Evolutionary conservation across 2,797 vertebrate species (phyloP), one percentile per base, ranked within the genome.

Genomic region (Ambastaia sidthimunki): DNA sequence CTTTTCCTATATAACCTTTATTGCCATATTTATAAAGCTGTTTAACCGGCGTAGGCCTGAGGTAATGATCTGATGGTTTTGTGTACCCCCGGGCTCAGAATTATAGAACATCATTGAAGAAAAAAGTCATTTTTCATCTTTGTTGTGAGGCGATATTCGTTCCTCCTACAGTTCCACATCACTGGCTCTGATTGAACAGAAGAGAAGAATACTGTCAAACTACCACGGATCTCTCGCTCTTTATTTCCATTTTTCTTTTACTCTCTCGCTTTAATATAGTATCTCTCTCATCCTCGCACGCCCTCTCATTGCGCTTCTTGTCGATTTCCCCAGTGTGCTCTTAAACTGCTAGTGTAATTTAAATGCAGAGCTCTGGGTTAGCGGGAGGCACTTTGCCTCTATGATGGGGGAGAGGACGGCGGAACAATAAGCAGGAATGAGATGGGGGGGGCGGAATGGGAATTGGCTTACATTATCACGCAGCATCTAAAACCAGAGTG

Each of bases 311-410:
- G 78, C 80, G 59, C 78, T 83, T 81, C 76, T 84, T 83, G 78
- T 84, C 82, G 41, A 86, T 88, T 88, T 88, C 85, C 86, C 88
- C 82, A 81, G 90, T 91, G 92, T 89, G 90, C 90, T 89, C 90
- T 93, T 92, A 93, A 92, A 93, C 90, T 90, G 90, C 87, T 85
- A 75, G 85, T 71, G 84, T 92, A 86, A 93, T 93, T 93, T 93
- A 91, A 93, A 92, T 91, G 90, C 82, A 83, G 82, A 85, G 87
- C 85, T 85, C 89, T 88, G 85, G 82, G 89, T 86, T 90, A 84
- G 71, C 66, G 5, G 76, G 62, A 84, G 75, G 71, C 72, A 78
- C 82, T 80, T 78, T 85, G 71, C 86, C 80, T 90, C 88, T 91
- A 85, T 84, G 88, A 92, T 90, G 87, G 80, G 9, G 83, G 88